Percentiles rank a stretch among this genome's conserved stretches.
Evolutionary conservation across 2,797 vertebrate species (phyloP).

Genomic region (Anguilla marmorata): DNA sequence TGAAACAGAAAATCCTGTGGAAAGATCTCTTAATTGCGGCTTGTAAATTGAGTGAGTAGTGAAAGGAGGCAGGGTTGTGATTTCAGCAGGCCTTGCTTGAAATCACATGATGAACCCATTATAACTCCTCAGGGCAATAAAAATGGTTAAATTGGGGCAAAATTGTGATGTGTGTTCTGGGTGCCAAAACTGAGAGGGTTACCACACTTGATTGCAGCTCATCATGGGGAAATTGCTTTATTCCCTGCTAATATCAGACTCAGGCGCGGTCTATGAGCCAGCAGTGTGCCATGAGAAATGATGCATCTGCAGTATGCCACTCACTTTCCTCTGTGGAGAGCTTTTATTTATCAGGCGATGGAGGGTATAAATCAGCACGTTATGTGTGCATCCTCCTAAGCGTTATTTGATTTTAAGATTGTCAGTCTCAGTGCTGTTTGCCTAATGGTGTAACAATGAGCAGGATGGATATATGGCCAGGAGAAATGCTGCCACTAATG

Average conservation of each 20-base stretch:
- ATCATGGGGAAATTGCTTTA: background rate
- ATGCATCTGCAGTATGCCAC: constrained; percentile 28
- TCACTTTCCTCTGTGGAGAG: constrained; percentile 22
- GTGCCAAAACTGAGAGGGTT: background rate
- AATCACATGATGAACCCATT: background rate
- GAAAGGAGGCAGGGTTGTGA: background rate
- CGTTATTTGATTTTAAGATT: background rate
- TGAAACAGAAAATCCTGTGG: background rate
- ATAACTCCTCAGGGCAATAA: background rate
- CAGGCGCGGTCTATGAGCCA: background rate
- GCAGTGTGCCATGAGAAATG: background rate
- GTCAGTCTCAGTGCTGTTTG: background rate
- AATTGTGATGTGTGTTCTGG: background rate
- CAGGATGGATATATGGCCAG: constrained; percentile 18
- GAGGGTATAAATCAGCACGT: constrained; percentile 42
- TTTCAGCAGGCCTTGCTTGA: background rate
- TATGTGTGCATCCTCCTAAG: background rate
- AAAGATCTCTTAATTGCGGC: background rate
- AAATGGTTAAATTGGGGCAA: background rate
- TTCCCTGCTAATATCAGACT: background rate
- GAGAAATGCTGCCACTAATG: constrained; percentile 45
- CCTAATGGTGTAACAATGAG: background rate
- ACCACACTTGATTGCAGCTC: background rate
- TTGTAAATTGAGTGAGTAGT: background rate
- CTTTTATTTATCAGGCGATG: constrained; percentile 44